Percentiles rank a stretch among this genome's conserved stretches.
Conservation (phyloP, 2,797 vertebrate species). For the Glossophaga mutica region DNA sequence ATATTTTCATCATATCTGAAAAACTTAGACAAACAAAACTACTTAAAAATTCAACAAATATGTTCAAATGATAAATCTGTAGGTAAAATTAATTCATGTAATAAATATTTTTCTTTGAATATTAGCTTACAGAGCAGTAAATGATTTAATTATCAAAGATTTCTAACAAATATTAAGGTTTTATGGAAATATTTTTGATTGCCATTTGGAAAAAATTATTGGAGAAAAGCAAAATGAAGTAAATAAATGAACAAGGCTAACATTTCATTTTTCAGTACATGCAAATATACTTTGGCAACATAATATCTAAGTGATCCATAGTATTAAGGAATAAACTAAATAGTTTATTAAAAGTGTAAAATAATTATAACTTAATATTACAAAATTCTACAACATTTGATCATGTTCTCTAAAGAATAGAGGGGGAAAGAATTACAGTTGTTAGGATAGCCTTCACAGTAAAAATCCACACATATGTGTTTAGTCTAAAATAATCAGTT, state of each 20-base stretch:
- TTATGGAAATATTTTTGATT: background rate
- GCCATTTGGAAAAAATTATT: background rate
- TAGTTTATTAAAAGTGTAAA: conserved; percentile 38
- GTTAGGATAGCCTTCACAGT: background rate
- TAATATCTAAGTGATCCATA: background rate
- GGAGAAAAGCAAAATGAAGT: background rate
- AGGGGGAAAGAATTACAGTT: background rate
- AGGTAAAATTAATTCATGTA: background rate
- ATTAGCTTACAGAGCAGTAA: background rate
- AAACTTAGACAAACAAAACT: background rate
- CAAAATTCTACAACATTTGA: background rate
- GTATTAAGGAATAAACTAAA: background rate
- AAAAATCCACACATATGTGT: background rate
- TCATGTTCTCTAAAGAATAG: background rate
- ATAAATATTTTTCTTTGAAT: background rate
- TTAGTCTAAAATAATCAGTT: background rate
- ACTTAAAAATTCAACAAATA: conserved; percentile 1
- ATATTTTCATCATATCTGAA: conserved; percentile 35
- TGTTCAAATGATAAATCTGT: background rate
- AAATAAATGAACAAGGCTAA: conserved; percentile 5
- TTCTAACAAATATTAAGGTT: background rate
- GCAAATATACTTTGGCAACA: background rate
- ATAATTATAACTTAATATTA: background rate
- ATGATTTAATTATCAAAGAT: background rate
- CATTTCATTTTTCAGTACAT: background rate